phyloP scores from a whole-genome alignment of 2,888 invertebrate genomes.

The Pristionchus fissidentatus region DNA sequence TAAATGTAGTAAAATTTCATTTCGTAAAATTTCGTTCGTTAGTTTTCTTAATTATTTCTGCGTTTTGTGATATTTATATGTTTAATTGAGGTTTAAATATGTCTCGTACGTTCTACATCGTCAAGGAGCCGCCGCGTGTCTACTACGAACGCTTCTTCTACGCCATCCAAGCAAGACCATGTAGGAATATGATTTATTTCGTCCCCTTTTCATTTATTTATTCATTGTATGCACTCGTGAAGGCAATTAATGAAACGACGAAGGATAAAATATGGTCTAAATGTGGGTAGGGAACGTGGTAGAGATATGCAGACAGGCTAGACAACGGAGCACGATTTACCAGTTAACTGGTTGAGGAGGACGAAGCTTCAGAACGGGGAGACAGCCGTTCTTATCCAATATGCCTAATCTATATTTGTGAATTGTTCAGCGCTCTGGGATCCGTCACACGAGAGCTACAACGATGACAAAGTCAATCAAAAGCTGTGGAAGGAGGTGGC shows the following conservation, averaged over 20 bases:
- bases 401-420: too few species aligned
- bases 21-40: background rate
- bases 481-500: background rate
- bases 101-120: background rate
- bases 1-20: too few species aligned
- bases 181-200: background rate
- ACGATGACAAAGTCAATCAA: background rate
- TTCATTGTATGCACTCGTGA: background rate
- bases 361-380: too few species aligned
- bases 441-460: background rate
- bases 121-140: background rate
- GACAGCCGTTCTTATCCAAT: too few species aligned
- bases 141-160: background rate
- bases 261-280: too few species aligned
- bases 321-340: too few species aligned
- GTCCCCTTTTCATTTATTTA: background rate
- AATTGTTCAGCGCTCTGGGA: constrained; percentile 3
- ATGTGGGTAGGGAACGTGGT: too few species aligned
- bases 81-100: background rate
- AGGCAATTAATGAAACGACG: too few species aligned
- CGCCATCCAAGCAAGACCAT: background rate
- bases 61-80: background rate
- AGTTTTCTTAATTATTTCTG: background rate
- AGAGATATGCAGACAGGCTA: too few species aligned
- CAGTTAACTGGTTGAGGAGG: too few species aligned